Evolutionary conservation across 1,140 invertebrate genomes (phyloP), one percentile per base, ranked within the genome.

Genomic region (Laupala kohalensis): DNA sequence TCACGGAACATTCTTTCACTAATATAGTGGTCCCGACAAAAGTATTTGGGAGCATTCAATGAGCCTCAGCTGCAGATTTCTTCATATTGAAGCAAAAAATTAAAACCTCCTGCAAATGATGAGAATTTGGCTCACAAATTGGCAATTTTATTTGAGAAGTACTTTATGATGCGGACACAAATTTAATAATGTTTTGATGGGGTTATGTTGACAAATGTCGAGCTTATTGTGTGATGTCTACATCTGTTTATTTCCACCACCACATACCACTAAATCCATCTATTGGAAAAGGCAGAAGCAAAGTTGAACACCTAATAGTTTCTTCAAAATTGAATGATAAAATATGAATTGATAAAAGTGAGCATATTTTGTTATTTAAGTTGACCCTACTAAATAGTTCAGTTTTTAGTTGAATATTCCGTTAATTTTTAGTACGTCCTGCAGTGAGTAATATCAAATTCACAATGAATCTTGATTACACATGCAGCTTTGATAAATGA

Each of bases 81-180:
- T 53, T 2, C 37, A 53, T 53, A 2, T 53, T 53, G 37, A 53
- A 2, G 19, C 37, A 53, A 53, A 4, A 4, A 9, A 53, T 9
- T 53, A 53, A 53, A 9, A 53, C 37, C 37, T 2, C 37, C 37
- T 19, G 37, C 1, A 53, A 53, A 53, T 53, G 37, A 53, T 4
- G 37, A 53, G 37, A 53, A 53, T 53, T 53, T 53, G 37, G 37
- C 76, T 70, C 28, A 19, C 23, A 25, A 70, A 66, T 3, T 67
- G 66, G 13, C 15, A 66, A 25, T 9, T 71, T 69, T 15, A n/a
- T 25, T 69, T 15, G 19, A 25, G 37, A 53, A 53, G 9, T 2
- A 72, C 62, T 70, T 72, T 74, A 69, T 69, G 70, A 72, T 72
- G 68, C 71, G 12, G 63, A 71, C 67, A 74, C 67, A 71, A 70